Evolutionary conservation across 1,140 invertebrate species (phyloP).

Genomic region (Pseudoatta argentina): DNA sequence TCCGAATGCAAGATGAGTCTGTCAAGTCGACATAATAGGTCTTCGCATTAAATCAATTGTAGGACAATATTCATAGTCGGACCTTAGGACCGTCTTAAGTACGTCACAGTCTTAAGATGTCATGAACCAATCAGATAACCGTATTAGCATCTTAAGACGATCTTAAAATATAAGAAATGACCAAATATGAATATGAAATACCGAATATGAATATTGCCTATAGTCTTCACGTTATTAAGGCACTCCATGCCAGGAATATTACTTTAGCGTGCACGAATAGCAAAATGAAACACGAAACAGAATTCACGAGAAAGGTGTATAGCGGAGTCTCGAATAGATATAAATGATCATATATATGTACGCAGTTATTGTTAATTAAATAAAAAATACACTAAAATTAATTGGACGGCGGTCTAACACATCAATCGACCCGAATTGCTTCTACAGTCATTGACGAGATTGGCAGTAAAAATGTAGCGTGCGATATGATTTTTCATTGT

Average conservation of each 20-base stretch:
- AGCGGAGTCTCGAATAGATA: conserved; percentile 8
- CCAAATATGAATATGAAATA: no score
- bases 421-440: conserved; percentile 64
- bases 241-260: conserved; percentile 77
- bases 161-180: no score
- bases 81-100: no score
- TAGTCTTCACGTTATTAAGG: conserved; percentile 66
- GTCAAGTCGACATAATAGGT: conserved; percentile 65
- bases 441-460: conserved; percentile 25
- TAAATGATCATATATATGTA: conserved; percentile 43
- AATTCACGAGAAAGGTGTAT: conserved; percentile 23
- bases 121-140: no score
- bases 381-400: conserved; percentile 81
- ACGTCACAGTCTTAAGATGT: no score
- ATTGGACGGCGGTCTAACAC: conserved; percentile 83
- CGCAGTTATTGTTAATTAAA: conserved; percentile 47
- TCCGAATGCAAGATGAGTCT: conserved; percentile 41
- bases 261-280: conserved; percentile 65
- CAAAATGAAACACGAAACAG: conserved; percentile 65
- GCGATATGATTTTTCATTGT: not conserved
- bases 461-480: conserved; percentile 49
- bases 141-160: no score
- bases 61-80: no score
- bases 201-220: no score
- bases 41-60: conserved; percentile 47